Percentiles rank a stretch among this genome's conserved stretches.
phyloP scores from a whole-genome alignment of 2,797 vertebrate genomes.

The Erpetoichthys calabaricus region DNA sequence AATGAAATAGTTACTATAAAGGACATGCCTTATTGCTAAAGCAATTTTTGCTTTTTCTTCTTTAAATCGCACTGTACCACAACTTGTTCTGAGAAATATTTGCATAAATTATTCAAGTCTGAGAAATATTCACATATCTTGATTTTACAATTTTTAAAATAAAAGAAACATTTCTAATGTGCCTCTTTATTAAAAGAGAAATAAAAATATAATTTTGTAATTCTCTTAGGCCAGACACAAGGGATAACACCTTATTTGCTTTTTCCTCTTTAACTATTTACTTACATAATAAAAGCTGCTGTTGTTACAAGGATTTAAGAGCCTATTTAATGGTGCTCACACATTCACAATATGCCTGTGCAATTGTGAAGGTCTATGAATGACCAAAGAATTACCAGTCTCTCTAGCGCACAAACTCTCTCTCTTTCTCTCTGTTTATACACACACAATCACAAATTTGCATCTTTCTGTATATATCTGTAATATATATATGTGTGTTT shows the following conservation, averaged over 20 bases:
- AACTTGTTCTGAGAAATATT: constrained; percentile 41
- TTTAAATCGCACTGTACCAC: constrained; percentile 32
- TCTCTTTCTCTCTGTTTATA: constrained; percentile 64
- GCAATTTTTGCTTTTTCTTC: constrained; percentile 34
- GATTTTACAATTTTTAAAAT: constrained; percentile 49
- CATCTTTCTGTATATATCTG: constrained; percentile 41
- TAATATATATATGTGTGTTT: constrained; percentile 67
- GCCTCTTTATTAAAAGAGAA: constrained; percentile 77
- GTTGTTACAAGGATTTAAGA: constrained; percentile 41
- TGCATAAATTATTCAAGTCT: constrained; percentile 48
- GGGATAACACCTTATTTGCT: constrained; percentile 27
- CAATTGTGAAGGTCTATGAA: constrained; percentile 58
- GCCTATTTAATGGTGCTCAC: constrained; percentile 54
- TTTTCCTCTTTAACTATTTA: constrained; percentile 29
- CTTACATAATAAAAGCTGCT: constrained; percentile 44
- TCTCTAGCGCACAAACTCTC: constrained; percentile 28
- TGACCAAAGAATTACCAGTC: constrained; percentile 62
- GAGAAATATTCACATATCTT: constrained; percentile 42
- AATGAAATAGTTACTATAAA: constrained; percentile 52
- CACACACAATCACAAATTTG: constrained; percentile 63
- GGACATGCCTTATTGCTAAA: constrained; percentile 49
- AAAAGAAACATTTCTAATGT: constrained; percentile 65
- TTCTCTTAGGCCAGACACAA: constrained; percentile 62
- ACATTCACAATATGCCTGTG: constrained; percentile 64
- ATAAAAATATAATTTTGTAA: constrained; percentile 70